A percentile compares a stretch with the other conserved stretches of the same genome.
Conservation (phyloP, 1,140 invertebrate genomes). For the Leptinotarsa undecemlineata region DNA sequence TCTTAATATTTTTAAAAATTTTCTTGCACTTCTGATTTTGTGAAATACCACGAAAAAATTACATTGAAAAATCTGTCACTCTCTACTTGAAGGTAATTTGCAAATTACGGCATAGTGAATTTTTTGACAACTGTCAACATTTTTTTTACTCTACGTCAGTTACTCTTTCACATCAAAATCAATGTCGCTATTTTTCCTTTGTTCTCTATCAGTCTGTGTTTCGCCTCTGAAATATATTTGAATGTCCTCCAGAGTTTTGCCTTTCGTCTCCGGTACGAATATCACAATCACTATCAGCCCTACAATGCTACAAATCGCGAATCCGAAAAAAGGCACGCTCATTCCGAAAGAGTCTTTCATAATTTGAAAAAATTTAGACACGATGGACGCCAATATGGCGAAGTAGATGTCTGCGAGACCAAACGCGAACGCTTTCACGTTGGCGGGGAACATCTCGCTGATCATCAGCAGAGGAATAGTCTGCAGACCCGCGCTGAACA, state of each 20-base stretch:
- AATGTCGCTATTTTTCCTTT: background rate
- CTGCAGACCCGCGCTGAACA: conserved; percentile 70
- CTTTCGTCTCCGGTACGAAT: conserved; percentile 82
- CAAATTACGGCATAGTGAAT: too few relatives aligned
- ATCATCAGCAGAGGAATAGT: conserved; percentile 74
- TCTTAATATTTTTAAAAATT: too few relatives aligned
- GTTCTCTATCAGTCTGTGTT: background rate
- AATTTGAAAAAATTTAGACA: conserved; percentile 74
- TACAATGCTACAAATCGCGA: conserved; percentile 67
- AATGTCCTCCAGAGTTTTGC: conserved; percentile 69
- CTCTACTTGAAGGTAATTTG: too few relatives aligned
- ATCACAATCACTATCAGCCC: conserved; percentile 67
- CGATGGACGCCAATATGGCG: conserved; percentile 71
- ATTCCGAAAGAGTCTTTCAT: conserved; percentile 64
- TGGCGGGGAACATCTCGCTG: conserved; percentile 74
- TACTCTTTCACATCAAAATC: background rate
- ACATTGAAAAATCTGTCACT: too few relatives aligned
- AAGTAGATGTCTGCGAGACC: conserved; percentile 72
- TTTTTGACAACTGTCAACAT: too few relatives aligned
- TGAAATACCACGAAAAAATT: too few relatives aligned
- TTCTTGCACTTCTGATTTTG: too few relatives aligned
- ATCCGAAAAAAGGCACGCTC: conserved; percentile 75
- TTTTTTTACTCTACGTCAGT: background rate
- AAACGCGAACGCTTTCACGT: conserved; percentile 70
- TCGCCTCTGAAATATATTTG: conserved; percentile 46